Evolutionary conservation across 2,888 invertebrate genomes (phyloP).

Genomic region (Argyra leucocephala): DNA sequence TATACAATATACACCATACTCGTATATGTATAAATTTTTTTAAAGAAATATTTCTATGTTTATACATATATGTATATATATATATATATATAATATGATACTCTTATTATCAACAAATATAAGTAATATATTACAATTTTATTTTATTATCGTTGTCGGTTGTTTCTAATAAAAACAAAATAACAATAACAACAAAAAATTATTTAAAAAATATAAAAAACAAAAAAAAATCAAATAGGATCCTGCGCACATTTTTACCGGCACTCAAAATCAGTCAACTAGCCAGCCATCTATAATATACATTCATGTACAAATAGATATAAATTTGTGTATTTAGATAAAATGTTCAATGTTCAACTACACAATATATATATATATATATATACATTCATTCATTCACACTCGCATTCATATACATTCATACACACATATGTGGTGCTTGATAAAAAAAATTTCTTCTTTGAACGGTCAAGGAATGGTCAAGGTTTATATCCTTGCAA

Average conservation of each 20-base stretch:
- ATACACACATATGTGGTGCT: background rate
- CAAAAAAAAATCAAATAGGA: background rate
- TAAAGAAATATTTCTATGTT: too few relatives aligned
- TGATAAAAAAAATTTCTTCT: background rate
- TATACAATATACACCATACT: too few relatives aligned
- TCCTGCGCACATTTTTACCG: constrained; percentile 3
- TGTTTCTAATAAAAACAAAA: background rate
- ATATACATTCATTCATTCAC: constrained; percentile 1
- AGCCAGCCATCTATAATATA: background rate
- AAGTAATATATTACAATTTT: too few relatives aligned
- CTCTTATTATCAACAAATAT: too few relatives aligned
- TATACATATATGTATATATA: too few relatives aligned
- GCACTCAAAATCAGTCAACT: background rate
- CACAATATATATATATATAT: too few relatives aligned
- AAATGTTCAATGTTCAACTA: too few relatives aligned
- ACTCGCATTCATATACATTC: background rate
- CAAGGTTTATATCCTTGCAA: background rate
- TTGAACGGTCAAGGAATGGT: background rate
- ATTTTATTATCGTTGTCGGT: too few relatives aligned
- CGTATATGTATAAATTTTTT: too few relatives aligned
- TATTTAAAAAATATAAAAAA: background rate
- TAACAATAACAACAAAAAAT: background rate
- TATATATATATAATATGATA: too few relatives aligned
- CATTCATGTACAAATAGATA: too few relatives aligned
- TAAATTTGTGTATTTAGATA: too few relatives aligned